Evolutionary conservation across 2,888 invertebrate genomes (phyloP), one percentile per base, ranked within the genome.

Genomic region (Drosophila nr. perissopoda): DNA sequence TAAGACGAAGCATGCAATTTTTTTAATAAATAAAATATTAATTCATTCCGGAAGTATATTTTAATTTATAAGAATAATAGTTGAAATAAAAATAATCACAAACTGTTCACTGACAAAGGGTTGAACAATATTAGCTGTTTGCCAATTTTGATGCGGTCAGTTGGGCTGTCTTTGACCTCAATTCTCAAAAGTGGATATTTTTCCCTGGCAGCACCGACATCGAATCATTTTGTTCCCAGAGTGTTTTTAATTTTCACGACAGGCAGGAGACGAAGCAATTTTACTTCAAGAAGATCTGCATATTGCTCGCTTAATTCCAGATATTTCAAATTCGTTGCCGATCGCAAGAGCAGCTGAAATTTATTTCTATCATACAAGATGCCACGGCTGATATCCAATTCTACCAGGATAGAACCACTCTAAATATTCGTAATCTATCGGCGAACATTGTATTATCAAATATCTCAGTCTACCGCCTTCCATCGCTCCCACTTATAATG

Each of bases 331-430:
- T 77, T 46, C 11, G 42, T 48, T n/a, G 88, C 57, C 11, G 68
- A 61, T 7, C 52, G 34, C 8, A 84, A 52, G 3, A 84, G 49
- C 7, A 48, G 7, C 13, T 34, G 29, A 29, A 85, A 70, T 52
- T 70, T 69, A 34, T 10, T n/a, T 1, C 31, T n/a, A 7, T 85
- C 64, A 1, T 42, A 5, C 18, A 16, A 83, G 58, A 21, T 81
- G 77, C n/a, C 70, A 73, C 53, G 51, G 33, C 77, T 66, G 25
- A 88, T 29, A 67, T 88, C 81, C 40, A 85, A 27, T 40, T 81
- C 73, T 3, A 51, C 6, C 25, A 85, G 49, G 0, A 1, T 18
- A 16, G 1, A 88, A 58, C 6, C 46, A 11, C 0, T 48, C 51
- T 0, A 85, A 10, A 11, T 75, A 74, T 2, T 71, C 56, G 0